phyloP scores from a whole-genome alignment of 2,888 invertebrate species.

The Callinectes sapidus region DNA sequence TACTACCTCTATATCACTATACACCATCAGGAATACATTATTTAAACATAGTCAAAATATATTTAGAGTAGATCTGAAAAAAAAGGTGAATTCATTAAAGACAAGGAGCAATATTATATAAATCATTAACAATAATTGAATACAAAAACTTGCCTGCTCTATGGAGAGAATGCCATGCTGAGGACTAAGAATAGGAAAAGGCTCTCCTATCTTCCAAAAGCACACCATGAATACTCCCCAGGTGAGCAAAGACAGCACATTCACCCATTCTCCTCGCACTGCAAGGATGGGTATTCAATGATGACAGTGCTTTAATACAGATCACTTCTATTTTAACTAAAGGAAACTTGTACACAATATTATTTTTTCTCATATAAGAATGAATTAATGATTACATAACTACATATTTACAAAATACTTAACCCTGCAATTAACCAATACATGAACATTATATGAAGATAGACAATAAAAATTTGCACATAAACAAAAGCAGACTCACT shows the following conservation, averaged over 20 bases:
- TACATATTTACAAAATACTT: background rate
- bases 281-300: conserved; percentile 71
- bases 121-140: background rate
- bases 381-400: background rate
- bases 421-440: background rate
- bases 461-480: background rate
- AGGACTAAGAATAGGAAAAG: conserved; percentile 96
- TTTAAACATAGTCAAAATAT: background rate
- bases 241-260: conserved; percentile 86
- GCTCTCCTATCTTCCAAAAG: conserved; percentile 99
- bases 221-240: conserved; percentile 96
- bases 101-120: background rate
- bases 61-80: background rate
- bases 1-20: background rate
- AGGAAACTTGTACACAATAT: background rate
- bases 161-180: conserved; percentile 95
- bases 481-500: conserved; percentile 70
- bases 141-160: conserved; percentile 81
- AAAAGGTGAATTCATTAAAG: background rate
- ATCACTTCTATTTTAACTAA: background rate
- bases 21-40: background rate
- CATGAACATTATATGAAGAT: background rate
- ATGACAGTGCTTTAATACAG: background rate
- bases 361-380: background rate
- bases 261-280: conserved; percentile 87